A percentile compares a stretch with the other conserved stretches of the same genome.
Evolutionary conservation across 2,888 invertebrate genomes (phyloP).

Genomic region (Lymantria monacha): DNA sequence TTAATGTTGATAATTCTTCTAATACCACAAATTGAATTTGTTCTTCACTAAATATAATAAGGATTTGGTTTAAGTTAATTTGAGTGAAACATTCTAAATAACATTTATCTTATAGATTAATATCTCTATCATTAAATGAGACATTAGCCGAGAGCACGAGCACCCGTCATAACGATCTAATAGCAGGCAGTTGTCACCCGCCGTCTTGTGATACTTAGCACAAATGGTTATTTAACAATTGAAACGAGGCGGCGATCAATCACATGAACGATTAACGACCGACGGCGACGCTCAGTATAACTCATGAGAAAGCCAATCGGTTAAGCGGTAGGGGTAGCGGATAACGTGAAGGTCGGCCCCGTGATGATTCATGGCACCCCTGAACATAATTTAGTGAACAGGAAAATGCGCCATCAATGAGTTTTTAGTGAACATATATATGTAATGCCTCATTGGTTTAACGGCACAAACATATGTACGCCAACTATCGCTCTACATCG

Average conservation of each 20-base stretch:
- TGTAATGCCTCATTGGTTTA: too few relatives aligned
- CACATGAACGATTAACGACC: slow-evolving; percentile 31
- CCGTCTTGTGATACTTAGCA: slow-evolving; percentile 39
- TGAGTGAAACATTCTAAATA: too few relatives aligned
- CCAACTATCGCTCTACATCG: too few relatives aligned
- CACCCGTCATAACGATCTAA: slow-evolving; percentile 12
- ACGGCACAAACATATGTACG: too few relatives aligned
- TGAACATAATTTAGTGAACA: slow-evolving; percentile 27
- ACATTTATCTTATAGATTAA: too few relatives aligned
- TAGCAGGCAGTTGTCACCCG: slow-evolving; percentile 26
- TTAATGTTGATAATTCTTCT: too few relatives aligned
- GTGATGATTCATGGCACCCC: slow-evolving; percentile 27
- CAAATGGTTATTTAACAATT: slow-evolving; percentile 46
- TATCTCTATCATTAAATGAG: too few relatives aligned
- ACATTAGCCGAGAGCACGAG: neutral
- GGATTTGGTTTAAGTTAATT: too few relatives aligned
- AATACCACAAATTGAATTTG: too few relatives aligned
- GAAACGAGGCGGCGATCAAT: slow-evolving; percentile 31
- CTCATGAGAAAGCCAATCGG: slow-evolving; percentile 38
- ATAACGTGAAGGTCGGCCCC: slow-evolving; percentile 21
- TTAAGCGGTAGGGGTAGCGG: slow-evolving; percentile 27
- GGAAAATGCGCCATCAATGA: slow-evolving; percentile 8
- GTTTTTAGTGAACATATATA: neutral
- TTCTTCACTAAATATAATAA: too few relatives aligned
- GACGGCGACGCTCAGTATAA: slow-evolving; percentile 24